Evolutionary conservation across 2,888 invertebrate genomes (phyloP).

Genomic region (Oeneis ivallda): DNA sequence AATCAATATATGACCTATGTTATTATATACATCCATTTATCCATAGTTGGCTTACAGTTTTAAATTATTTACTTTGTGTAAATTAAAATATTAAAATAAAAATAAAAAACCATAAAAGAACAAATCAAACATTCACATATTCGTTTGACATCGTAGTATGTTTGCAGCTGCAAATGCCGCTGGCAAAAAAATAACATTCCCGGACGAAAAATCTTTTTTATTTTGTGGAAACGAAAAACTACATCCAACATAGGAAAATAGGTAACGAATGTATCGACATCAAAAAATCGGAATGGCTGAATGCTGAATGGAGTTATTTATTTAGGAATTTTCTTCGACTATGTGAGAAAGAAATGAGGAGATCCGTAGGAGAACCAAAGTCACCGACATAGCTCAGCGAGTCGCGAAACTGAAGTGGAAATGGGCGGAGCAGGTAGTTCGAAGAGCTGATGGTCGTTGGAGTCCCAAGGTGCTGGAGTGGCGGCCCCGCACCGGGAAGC

Average conservation of each 20-base stretch:
- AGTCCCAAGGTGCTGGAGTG: no score
- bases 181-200: neutral
- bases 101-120: neutral
- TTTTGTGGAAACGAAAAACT: neutral
- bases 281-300: neutral
- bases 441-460: no score
- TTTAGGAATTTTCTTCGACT: neutral
- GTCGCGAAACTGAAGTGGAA: no score
- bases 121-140: slow-evolving; percentile 6
- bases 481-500: no score
- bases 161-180: neutral
- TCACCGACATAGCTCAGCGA: no score
- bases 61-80: neutral
- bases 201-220: neutral
- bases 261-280: no score
- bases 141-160: neutral
- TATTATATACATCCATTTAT: no score
- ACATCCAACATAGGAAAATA: neutral
- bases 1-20: no score
- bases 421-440: no score
- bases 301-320: neutral
- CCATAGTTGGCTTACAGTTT: neutral
- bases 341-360: no score
- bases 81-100: neutral
- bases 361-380: no score